Conservation (phyloP, 2,888 invertebrate genomes). For the Synergus itoensis region DNA sequence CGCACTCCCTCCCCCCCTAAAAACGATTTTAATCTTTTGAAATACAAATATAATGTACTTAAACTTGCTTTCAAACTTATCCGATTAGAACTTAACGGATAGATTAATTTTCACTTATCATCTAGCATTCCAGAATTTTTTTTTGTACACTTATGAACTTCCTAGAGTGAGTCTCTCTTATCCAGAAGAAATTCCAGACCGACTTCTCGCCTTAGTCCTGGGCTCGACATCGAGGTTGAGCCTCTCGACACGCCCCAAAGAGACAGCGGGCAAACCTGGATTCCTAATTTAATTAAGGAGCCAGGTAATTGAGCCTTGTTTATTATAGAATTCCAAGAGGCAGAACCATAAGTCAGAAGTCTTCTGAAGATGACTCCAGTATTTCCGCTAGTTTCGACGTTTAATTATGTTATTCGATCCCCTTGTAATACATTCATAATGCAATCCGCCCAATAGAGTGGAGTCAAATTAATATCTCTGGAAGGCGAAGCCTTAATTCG, state of each 20-base stretch:
- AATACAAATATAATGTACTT: too few relatives aligned
- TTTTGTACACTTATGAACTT: neutral
- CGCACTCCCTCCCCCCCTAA: too few relatives aligned
- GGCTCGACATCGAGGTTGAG: conserved; percentile 47
- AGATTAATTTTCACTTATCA: neutral
- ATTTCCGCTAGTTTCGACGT: conserved; percentile 12
- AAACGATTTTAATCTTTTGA: too few relatives aligned
- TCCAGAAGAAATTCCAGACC: conserved; percentile 11
- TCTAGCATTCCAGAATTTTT: neutral
- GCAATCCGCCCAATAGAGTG: neutral
- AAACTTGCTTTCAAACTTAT: too few relatives aligned
- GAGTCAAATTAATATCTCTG: conserved; percentile 21
- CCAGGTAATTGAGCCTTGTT: conserved; percentile 54
- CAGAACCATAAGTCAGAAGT: conserved; percentile 48
- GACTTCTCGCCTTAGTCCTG: conserved; percentile 2
- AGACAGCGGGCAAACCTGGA: conserved; percentile 62
- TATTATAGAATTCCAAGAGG: conserved; percentile 55
- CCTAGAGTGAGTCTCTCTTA: neutral
- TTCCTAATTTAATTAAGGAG: conserved; percentile 75
- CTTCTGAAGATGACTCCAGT: neutral
- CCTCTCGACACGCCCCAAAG: conserved; percentile 63
- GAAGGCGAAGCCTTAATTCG: neutral
- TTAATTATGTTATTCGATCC: conserved; percentile 14
- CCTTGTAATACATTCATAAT: conserved; percentile 8
- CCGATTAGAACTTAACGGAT: neutral